Conservation (phyloP, 2,113 vertebrate species). For the Polyodon spathula region DNA sequence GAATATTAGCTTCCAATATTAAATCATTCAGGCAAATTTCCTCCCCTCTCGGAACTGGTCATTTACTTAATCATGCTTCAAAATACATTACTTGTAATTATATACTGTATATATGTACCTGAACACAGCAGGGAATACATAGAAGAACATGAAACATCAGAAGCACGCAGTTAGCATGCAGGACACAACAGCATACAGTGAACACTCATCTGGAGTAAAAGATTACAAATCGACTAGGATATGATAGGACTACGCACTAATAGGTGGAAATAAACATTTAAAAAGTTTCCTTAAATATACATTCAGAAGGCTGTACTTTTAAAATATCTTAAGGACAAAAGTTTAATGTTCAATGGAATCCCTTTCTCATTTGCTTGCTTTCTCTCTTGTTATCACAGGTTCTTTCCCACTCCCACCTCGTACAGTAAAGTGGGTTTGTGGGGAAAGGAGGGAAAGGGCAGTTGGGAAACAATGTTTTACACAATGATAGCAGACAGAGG, state of each 20-base stretch:
- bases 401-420: too few species aligned
- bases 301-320: conserved; percentile 21
- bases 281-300: conserved; percentile 28
- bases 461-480: too few species aligned
- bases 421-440: too few species aligned
- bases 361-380: too few species aligned
- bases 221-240: conserved; percentile 25
- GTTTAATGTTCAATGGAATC: too few species aligned
- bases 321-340: too few species aligned
- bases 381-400: too few species aligned
- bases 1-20: too few species aligned
- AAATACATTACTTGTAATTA: conserved; percentile 33
- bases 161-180: conserved; percentile 47
- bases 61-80: conserved; percentile 49
- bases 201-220: conserved; percentile 21
- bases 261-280: conserved; percentile 26
- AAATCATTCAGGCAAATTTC: neutral
- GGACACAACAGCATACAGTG: conserved; percentile 23
- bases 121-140: conserved; percentile 38
- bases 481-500: too few species aligned
- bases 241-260: conserved; percentile 28
- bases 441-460: too few species aligned
- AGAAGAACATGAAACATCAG: conserved; percentile 37
- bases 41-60: conserved; percentile 12
- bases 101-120: conserved; percentile 34